A percentile compares a stretch with the other conserved stretches of the same genome.
Evolutionary conservation across 1,140 invertebrate genomes (phyloP).

Genomic region (Octopus sinensis): DNA sequence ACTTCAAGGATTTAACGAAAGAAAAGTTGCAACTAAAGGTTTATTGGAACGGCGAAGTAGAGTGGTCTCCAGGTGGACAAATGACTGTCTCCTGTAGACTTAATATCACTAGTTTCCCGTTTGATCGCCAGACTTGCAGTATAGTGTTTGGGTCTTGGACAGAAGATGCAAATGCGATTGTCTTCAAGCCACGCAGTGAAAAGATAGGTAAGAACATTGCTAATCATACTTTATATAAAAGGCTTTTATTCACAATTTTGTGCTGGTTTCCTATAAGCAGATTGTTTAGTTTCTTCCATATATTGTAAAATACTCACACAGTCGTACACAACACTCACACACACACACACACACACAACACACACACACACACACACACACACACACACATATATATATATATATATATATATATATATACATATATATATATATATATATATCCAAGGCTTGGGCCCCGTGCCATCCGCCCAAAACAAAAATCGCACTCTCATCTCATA

Average conservation of each 20-base stretch:
- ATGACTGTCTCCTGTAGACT: neutral
- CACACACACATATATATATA: neutral
- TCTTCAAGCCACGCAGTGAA: neutral
- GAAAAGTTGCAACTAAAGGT: conserved; percentile 6
- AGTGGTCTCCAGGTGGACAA: neutral
- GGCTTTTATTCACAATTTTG: too few relatives aligned
- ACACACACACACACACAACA: neutral
- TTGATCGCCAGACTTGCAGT: neutral
- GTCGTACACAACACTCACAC: neutral
- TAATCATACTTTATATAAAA: too few relatives aligned
- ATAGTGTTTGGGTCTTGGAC: conserved; percentile 2
- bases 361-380: neutral
- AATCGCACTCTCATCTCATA: too few relatives aligned
- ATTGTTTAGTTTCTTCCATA: neutral
- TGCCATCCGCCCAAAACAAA: too few relatives aligned
- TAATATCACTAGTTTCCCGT: neutral
- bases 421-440: too few relatives aligned
- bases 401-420: neutral
- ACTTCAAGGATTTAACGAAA: neutral
- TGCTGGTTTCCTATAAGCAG: too few relatives aligned
- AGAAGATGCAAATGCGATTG: neutral
- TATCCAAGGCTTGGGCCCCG: too few relatives aligned
- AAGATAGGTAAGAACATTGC: neutral
- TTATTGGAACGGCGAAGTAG: neutral
- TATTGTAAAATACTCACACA: neutral